Evolutionary conservation across 2,113 vertebrate species (phyloP).

Genomic region (Vulpes ferrilata): DNA sequence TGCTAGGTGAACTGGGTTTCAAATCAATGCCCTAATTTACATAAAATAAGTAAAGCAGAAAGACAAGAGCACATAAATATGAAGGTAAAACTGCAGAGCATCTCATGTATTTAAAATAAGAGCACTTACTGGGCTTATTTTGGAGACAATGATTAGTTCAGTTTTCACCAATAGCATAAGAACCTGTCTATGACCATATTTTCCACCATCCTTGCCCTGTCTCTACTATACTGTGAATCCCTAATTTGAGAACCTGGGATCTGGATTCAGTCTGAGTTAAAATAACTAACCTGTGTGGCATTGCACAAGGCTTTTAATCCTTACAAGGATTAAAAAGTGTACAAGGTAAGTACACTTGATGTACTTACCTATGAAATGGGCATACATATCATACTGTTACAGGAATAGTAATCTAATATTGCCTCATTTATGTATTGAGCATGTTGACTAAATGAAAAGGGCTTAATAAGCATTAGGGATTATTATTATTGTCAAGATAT

Average conservation of each 20-base stretch:
- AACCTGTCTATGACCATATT: not conserved
- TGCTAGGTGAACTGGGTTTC: not conserved
- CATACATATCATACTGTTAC: not conserved
- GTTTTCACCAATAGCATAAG: not conserved
- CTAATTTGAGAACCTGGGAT: not conserved
- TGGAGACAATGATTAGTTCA: not conserved
- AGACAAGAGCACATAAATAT: constrained; percentile 2
- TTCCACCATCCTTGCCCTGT: not conserved
- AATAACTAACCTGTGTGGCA: not conserved
- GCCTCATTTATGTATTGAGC: not conserved
- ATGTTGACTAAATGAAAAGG: not conserved
- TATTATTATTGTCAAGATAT: not conserved
- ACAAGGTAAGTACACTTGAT: not conserved
- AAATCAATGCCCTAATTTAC: not conserved
- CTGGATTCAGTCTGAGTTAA: not conserved
- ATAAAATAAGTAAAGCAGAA: not conserved
- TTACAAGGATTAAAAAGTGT: too few relatives aligned
- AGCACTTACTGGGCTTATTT: not conserved
- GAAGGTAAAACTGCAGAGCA: not conserved
- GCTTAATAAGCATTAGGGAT: not conserved
- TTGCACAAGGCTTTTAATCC: not conserved
- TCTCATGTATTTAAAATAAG: not conserved
- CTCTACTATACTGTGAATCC: not conserved
- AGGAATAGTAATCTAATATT: not conserved
- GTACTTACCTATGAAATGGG: not conserved